A percentile compares a stretch with the other conserved stretches of the same genome.
Conservation (phyloP, 2,888 invertebrate species). For the Protophormia terraenovae region DNA sequence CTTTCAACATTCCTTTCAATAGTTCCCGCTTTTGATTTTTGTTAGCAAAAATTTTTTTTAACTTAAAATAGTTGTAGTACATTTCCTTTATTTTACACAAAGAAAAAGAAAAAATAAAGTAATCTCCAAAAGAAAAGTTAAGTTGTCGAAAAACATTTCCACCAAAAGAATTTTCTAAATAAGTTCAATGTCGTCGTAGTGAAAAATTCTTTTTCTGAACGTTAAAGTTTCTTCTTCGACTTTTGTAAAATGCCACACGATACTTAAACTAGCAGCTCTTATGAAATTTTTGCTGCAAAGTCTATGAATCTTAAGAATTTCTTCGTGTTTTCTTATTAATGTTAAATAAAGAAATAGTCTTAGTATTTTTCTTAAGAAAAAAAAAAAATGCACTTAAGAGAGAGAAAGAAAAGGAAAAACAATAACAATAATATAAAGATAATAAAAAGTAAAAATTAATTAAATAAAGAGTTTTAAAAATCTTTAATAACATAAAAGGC, state of each 20-base stretch:
- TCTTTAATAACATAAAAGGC: neutral
- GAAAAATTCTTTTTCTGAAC: neutral
- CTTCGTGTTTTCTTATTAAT: neutral
- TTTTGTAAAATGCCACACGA: conserved; percentile 30
- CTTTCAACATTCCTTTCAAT: neutral
- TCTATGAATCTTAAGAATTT: conserved; percentile 43
- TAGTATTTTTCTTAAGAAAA: too few species aligned
- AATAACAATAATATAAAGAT: neutral
- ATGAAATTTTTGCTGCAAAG: neutral
- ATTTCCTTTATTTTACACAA: neutral
- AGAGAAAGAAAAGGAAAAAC: neutral
- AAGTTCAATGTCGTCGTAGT: conserved; percentile 58
- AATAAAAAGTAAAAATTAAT: neutral
- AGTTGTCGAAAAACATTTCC: neutral
- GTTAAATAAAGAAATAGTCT: conserved; percentile 49
- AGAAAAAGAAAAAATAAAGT: too few species aligned
- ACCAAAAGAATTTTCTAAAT: conserved; percentile 44
- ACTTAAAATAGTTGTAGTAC: neutral
- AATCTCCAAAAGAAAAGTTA: neutral
- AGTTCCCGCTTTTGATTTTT: neutral
- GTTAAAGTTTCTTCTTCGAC: conserved; percentile 21
- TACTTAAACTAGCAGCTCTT: neutral
- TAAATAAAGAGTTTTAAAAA: neutral
- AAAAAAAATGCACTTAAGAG: conserved; percentile 22
- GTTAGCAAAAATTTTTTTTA: neutral